Conservation (phyloP, 2,113 vertebrate genomes). For the Hypanus sabinus region DNA sequence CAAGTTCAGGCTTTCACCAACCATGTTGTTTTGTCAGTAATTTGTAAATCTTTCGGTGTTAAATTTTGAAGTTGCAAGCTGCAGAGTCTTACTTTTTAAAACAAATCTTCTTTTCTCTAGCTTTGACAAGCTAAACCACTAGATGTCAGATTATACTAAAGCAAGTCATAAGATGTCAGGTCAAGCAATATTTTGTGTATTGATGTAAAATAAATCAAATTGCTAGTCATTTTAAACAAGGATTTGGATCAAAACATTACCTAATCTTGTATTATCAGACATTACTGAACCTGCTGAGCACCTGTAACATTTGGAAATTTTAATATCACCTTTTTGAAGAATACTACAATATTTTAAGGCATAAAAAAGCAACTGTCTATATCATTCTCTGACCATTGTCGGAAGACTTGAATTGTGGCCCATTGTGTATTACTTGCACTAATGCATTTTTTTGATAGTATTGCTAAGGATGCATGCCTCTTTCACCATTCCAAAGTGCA, state of each 20-base stretch:
- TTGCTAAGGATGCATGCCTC: no score
- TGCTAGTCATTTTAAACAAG: background rate
- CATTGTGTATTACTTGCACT: background rate
- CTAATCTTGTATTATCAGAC: background rate
- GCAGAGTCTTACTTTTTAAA: background rate
- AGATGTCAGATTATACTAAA: constrained; percentile 21
- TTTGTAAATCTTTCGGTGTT: background rate
- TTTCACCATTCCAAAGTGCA: no score
- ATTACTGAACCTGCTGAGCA: background rate
- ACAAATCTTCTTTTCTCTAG: background rate
- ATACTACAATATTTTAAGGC: background rate
- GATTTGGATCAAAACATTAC: background rate
- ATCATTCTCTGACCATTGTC: background rate
- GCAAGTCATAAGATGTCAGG: background rate
- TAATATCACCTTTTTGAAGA: background rate
- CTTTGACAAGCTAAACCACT: constrained; percentile 8
- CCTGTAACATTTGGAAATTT: background rate
- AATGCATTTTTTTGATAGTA: background rate
- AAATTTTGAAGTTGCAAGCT: background rate
- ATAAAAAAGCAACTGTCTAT: background rate
- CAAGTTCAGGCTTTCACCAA: background rate
- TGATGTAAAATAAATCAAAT: background rate
- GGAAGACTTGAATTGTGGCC: background rate
- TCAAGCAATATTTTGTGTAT: background rate
- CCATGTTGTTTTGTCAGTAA: background rate